Base-by-base conservation (phyloP, 2,113 vertebrate species). In the Tetrax tetrax region DNA sequence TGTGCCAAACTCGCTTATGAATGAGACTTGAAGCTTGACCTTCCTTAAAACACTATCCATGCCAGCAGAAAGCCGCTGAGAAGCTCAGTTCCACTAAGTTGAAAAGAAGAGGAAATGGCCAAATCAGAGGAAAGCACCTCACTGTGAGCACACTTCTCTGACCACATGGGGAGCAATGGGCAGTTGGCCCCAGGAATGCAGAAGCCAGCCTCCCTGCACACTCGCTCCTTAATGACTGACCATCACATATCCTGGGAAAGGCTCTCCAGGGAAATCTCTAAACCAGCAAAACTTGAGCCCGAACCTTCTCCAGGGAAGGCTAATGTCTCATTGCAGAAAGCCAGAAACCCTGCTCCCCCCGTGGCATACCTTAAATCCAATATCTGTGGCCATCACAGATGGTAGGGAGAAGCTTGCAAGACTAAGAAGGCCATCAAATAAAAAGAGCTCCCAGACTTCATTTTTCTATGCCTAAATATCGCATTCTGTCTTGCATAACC, bases 101-200 rank as follows among this genome's bases (percentile, higher is more conserved):
- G 29, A 28, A 43, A 45, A 74, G 37, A 79, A 28, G 4, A 74
- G 15, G 54, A 84, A 53, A 82, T 35, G 10, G 17, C 60, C 38
- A 75, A 88, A 75, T 1, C 24, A 82, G n/a, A 70, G 27, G 10
- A 45, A 70, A 66, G 41, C 18, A 23, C 19, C 38, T 75, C 1
- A 0, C 47, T 16, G 2, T 0, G 9, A 82, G 56, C 21, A 3
- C 5, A 2, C 21, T 1, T 6, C 75, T 66, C 66, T 45, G 18
- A 48, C 9, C 37, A 23, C 0, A 0, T 0, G 57, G 37, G 24
- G 28, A 78, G 61, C 60, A 56, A 48, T 4, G 17, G 35, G 33
- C 10, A 3, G 54, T 2, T 41, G 47, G 65, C 24, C 66, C 22
- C 0, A 1, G 23, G 27, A 64, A 59, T 68, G 38, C 37, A 83